Conservation (phyloP, 1,140 invertebrate genomes). For the Palaemon carinicauda region DNA sequence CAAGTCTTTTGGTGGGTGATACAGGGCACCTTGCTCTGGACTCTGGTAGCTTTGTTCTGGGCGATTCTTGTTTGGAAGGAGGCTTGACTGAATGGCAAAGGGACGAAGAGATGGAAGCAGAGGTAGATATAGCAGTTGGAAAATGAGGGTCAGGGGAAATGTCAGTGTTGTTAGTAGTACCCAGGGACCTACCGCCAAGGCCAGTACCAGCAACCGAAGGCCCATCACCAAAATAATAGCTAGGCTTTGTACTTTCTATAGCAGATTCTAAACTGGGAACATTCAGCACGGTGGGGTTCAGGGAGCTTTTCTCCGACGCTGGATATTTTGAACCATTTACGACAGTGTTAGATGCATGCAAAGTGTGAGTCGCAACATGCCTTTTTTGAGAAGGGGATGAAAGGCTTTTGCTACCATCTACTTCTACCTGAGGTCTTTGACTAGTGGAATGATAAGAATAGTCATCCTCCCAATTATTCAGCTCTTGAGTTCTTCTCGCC, state of each 20-base stretch:
- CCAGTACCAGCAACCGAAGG: neutral
- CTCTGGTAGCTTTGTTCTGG: slow-evolving; percentile 3
- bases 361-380: neutral
- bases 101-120: neutral
- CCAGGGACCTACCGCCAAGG: neutral
- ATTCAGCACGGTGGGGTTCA: no score
- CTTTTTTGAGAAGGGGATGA: neutral
- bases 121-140: neutral
- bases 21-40: neutral
- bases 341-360: slow-evolving; percentile 19
- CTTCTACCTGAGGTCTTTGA: slow-evolving; percentile 44
- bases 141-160: neutral
- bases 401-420: slow-evolving; percentile 18
- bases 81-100: neutral
- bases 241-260: neutral
- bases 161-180: no score
- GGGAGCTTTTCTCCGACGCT: neutral
- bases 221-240: slow-evolving; percentile 27
- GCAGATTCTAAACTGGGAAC: no score
- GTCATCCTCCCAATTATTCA: slow-evolving; percentile 59
- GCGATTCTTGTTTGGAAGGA: neutral
- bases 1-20: slow-evolving; percentile 40
- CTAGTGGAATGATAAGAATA: slow-evolving; percentile 54
- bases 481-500: slow-evolving; percentile 48
- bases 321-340: neutral